Conservation (phyloP, 2,113 vertebrate species). For the Lichenostomus cassidix region DNA sequence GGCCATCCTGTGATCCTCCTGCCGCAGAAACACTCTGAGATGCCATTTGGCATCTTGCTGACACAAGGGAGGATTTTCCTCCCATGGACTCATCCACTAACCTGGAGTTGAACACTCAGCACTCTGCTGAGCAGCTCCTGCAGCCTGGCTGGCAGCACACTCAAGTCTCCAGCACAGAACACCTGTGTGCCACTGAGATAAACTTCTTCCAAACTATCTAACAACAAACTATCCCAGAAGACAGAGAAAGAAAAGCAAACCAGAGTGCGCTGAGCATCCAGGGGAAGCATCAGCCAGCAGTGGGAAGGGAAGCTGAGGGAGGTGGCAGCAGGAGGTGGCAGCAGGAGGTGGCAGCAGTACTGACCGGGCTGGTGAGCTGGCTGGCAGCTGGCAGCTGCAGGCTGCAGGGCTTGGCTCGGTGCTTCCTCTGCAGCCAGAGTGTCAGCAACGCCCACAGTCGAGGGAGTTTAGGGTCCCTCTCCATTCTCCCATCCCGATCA, state of each 20-base stretch:
- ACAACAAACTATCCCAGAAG: not conserved
- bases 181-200: fast-evolving
- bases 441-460: conserved; percentile 71
- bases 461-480: conserved; percentile 73
- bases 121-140: not conserved
- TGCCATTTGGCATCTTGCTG: not conserved
- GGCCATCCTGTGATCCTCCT: not conserved
- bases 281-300: fast-evolving
- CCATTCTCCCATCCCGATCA: conserved; percentile 68
- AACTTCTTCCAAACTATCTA: not conserved
- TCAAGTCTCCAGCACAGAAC: not conserved
- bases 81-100: not conserved
- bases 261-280: not conserved
- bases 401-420: conserved; percentile 68
- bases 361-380: conserved; percentile 69
- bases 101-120: not conserved
- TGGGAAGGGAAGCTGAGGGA: not conserved
- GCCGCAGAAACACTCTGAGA: not conserved
- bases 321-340: not conserved
- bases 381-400: conserved; percentile 57
- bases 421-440: conserved; percentile 76
- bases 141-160: not conserved
- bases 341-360: conserved; percentile 29
- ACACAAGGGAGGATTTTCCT: not conserved
- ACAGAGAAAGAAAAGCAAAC: not conserved